Percentiles rank a stretch among this genome's conserved stretches.
phyloP scores from a whole-genome alignment of 2,888 invertebrate species.

The Phortica magna region DNA sequence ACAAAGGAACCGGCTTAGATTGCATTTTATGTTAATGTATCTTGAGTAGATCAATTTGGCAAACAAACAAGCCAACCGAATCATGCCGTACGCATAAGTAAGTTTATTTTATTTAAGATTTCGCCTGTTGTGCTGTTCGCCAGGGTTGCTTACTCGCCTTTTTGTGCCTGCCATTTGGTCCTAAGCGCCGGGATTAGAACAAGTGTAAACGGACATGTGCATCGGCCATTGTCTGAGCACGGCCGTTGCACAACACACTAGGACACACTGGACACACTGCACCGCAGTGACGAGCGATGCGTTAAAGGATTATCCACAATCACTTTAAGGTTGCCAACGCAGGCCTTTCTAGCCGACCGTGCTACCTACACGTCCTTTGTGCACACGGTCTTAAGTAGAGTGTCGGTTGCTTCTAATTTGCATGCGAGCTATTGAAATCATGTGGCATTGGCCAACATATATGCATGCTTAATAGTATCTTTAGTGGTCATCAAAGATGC shows the following conservation, averaged over 20 bases:
- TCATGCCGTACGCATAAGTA: background rate
- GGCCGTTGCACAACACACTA: background rate
- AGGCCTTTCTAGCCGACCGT: background rate
- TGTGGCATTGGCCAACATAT: conserved; percentile 64
- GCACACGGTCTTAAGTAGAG: background rate
- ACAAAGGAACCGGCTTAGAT: too few relatives aligned
- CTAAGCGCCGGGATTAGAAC: conserved; percentile 53
- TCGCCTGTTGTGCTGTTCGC: background rate
- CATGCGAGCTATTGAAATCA: conserved; percentile 30
- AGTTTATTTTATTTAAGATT: too few relatives aligned
- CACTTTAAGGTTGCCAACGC: background rate
- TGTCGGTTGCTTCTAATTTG: background rate
- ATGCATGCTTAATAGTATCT: conserved; percentile 62
- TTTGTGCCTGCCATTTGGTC: conserved; percentile 13
- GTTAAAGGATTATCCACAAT: conserved; percentile 27
- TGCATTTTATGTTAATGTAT: conserved; percentile 70
- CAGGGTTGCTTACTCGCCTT: background rate
- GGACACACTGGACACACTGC: too few relatives aligned
- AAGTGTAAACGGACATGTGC: conserved; percentile 49
- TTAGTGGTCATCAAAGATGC: conserved; percentile 48
- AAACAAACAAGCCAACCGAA: conserved; percentile 42
- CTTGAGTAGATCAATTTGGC: conserved; percentile 72
- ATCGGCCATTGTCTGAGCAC: background rate
- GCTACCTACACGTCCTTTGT: conserved; percentile 22
- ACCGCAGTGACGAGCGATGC: background rate